A percentile compares a stretch with the other conserved stretches of the same genome.
Evolutionary conservation across 2,113 vertebrate genomes (phyloP).

Genomic region (Phoenicopterus ruber): DNA sequence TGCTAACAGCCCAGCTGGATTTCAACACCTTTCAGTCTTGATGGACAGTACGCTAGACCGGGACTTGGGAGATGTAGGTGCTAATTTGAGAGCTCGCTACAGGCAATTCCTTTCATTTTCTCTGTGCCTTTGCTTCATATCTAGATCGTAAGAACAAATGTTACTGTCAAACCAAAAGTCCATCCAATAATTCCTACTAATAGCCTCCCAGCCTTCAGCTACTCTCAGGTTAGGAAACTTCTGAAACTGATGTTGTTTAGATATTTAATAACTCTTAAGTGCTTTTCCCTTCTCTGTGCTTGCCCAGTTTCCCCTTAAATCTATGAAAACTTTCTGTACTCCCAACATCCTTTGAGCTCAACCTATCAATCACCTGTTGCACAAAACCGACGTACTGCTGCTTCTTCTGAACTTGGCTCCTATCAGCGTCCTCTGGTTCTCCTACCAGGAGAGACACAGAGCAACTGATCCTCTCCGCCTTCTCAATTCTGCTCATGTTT

Average conservation of each 20-base stretch:
- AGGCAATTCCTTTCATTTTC: slow-evolving; percentile 30
- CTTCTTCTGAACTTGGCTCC: background rate
- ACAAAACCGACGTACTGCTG: background rate
- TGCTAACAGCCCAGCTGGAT: background rate
- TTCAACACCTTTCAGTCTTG: background rate
- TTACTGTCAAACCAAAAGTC: slow-evolving; percentile 39
- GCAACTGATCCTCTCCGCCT: background rate
- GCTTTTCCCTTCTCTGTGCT: background rate
- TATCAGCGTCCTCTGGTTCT: background rate
- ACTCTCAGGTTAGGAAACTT: slow-evolving; percentile 27
- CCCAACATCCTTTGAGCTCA: background rate
- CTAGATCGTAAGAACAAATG: slow-evolving; percentile 33
- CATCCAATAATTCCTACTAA: slow-evolving; percentile 58
- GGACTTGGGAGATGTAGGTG: background rate
- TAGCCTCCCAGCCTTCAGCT: slow-evolving; percentile 30
- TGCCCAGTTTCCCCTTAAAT: background rate
- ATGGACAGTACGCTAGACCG: background rate
- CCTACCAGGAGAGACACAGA: background rate
- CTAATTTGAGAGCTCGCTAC: slow-evolving; percentile 42
- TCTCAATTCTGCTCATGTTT: background rate
- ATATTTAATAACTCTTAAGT: slow-evolving; percentile 7
- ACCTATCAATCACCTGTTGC: background rate
- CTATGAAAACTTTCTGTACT: background rate
- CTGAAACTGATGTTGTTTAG: slow-evolving; percentile 21
- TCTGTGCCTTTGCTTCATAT: background rate